Evolutionary conservation across 2,888 invertebrate species (phyloP), one percentile per base, ranked within the genome.

Genomic region (Acleris laterana): DNA sequence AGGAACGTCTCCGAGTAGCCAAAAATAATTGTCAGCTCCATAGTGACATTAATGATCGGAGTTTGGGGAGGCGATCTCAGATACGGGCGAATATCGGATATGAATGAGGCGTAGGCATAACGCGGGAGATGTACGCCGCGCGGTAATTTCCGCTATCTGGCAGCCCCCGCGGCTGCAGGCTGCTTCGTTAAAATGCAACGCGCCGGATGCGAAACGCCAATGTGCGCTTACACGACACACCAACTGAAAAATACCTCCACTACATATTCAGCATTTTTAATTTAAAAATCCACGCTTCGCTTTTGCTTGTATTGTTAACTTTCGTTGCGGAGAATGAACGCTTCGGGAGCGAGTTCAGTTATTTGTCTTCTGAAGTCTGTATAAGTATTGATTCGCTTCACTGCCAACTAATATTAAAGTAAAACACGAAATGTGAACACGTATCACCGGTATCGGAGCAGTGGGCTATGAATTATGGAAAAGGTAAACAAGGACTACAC

Each of bases 81-180:
- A 53, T 59, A 60, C 50, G 38, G 53, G 56, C 56, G 62, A 62
- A 69, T 70, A 65, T 65, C 62, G 56, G 62, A 52, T 83, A 80
- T 79, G 78, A 80, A 78, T 79, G 75, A 73, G 71, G 69, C 70
- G 74, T 71, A 70, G 70, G 73, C 74, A 78, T 76, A 77, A 72
- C 71, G 72, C 68, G 48, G 66, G 70, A 72, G 72, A 71, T 76
- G 74, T 75, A 72, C 73, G 79, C 52, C 73, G 80, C 60, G 55
- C 62, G 77, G 85, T 85, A 84, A 87, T 87, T 85, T 87, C 86
- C 87, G 88, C 82, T 85, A 87, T 85, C 86, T 82, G 80, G 74
- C 77, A 75, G 77, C 71, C 72, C 68, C 68, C 68, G 70, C 59
- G 68, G 57, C 65, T 63, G 56, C 55, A 70, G 74, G 72, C 57